These are phyloP conservation scores for Agrilus planipennis DNA, from an alignment of 1,140 invertebrate species.

Conservation along the genomic window DNA sequence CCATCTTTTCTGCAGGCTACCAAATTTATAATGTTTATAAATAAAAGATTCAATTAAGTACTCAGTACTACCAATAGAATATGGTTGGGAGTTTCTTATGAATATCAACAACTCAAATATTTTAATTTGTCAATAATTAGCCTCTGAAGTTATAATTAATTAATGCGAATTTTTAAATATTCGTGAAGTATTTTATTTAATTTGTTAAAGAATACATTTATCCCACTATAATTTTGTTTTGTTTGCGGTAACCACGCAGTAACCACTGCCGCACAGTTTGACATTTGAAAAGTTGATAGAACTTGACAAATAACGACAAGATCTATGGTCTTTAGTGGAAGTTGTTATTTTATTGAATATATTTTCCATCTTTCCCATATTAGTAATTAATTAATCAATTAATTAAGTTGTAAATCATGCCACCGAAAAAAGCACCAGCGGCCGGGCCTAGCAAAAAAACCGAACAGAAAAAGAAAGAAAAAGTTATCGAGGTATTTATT, in stretches of 20 bases:
- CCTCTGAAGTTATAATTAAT: no score
- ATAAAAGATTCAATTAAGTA: no score
- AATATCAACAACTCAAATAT: no score
- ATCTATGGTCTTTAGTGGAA: not conserved
- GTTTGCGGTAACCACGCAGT: not conserved
- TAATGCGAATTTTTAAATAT: no score
- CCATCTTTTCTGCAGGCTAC: not conserved
- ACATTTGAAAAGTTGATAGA: no score
- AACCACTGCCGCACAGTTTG: not conserved
- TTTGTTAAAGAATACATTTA: no score
- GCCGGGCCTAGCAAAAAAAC: slow-evolving; percentile 79
- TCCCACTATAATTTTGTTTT: not conserved
- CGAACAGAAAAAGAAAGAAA: slow-evolving; percentile 90
- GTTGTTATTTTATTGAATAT: not conserved
- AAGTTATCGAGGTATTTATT: slow-evolving; percentile 79
- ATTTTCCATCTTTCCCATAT: not conserved
- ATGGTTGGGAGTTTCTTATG: no score
- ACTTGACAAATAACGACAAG: no score
- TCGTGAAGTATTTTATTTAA: no score
- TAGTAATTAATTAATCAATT: slow-evolving; percentile 1
- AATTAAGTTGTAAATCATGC: slow-evolving; percentile 40
- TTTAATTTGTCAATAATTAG: no score
- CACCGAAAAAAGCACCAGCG: slow-evolving; percentile 51
- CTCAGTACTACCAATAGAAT: no score
- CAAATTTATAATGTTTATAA: not conserved